Conservation (phyloP, 1,140 invertebrate species). For the Bombus pascuorum region DNA sequence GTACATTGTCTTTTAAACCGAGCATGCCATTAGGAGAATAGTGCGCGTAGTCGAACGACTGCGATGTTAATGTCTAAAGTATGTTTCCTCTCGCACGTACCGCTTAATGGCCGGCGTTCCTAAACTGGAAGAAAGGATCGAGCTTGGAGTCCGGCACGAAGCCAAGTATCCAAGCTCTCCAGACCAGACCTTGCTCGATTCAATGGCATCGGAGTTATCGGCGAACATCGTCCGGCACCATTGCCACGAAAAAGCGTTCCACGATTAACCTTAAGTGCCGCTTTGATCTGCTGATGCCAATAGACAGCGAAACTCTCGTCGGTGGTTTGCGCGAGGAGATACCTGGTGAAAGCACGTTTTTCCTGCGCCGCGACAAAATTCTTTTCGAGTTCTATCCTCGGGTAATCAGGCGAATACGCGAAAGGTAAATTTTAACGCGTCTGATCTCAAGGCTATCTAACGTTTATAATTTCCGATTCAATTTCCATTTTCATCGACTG, state of each 20-base stretch:
- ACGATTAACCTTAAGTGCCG: slow-evolving; percentile 59
- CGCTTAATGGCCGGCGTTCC: slow-evolving; percentile 59
- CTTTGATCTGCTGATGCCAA: slow-evolving; percentile 32
- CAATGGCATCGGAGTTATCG: slow-evolving; percentile 52
- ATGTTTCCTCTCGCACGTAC: slow-evolving; percentile 62
- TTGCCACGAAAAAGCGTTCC: slow-evolving; percentile 63
- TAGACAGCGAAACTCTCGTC: not conserved
- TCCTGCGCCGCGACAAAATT: not conserved
- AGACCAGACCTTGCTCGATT: slow-evolving; percentile 1
- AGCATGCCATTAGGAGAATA: slow-evolving; percentile 49
- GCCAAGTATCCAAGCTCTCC: slow-evolving; percentile 20
- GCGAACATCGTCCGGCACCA: slow-evolving; percentile 44
- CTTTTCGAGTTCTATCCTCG: not conserved
- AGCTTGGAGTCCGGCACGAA: slow-evolving; percentile 28
- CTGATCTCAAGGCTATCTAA: no score
- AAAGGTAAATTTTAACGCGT: no score
- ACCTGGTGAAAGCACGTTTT: not conserved
- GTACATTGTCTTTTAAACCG: slow-evolving; percentile 49
- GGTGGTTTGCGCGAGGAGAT: not conserved
- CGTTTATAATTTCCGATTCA: no score
- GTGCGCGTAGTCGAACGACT: slow-evolving; percentile 35
- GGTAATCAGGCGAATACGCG: no score
- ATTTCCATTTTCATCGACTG: no score
- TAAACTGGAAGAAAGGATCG: slow-evolving; percentile 51
- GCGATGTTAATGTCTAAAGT: slow-evolving; percentile 68